Conservation (phyloP, 2,113 vertebrate species). For the Rattus rattus region DNA sequence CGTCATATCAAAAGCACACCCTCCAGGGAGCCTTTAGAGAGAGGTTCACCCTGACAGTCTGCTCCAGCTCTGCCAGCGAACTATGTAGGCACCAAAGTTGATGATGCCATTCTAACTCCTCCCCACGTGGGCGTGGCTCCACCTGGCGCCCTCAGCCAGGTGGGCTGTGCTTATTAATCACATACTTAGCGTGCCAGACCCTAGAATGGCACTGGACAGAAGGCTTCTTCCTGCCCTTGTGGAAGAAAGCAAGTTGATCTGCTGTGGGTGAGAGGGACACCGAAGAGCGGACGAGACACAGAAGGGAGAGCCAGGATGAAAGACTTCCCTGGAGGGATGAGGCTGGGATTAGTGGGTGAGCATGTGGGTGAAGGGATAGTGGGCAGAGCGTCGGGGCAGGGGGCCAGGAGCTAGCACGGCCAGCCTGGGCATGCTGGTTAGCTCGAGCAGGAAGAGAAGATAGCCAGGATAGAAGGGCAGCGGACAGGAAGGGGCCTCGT, state of each 20-base stretch:
- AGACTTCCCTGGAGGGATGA: not conserved
- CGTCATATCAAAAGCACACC: not conserved
- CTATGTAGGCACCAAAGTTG: not conserved
- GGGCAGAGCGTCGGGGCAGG: not conserved
- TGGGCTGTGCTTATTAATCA: not conserved
- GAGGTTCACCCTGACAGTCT: not conserved
- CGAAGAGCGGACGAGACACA: not conserved
- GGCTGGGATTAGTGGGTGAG: not conserved
- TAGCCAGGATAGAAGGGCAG: not conserved
- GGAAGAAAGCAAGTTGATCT: not conserved
- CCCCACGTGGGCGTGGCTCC: not conserved
- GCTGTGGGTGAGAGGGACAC: not conserved
- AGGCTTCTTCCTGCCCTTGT: not conserved
- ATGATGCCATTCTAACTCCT: not conserved
- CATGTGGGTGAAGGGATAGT: not conserved
- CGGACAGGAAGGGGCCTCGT: not conserved
- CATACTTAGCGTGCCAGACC: not conserved
- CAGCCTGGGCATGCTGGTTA: not conserved
- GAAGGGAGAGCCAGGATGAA: not conserved
- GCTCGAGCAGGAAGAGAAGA: not conserved
- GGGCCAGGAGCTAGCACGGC: not conserved
- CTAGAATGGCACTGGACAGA: not conserved
- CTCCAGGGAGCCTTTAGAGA: not conserved
- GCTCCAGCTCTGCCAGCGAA: not conserved
- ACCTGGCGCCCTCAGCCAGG: accelerated